phyloP scores from a whole-genome alignment of 2,888 invertebrate species.

The Druceiella hillmani region DNA sequence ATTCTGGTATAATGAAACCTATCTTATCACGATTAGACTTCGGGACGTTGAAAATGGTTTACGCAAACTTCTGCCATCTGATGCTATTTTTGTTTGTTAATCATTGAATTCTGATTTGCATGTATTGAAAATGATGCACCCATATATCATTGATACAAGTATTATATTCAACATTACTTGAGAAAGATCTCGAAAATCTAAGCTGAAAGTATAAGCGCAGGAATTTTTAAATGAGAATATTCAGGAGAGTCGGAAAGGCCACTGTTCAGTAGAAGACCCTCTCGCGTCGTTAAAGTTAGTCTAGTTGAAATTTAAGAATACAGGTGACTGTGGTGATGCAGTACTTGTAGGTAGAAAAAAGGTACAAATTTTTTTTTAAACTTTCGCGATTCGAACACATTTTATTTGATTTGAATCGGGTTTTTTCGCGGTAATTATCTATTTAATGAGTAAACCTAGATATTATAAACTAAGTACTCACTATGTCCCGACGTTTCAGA shows the following conservation, averaged over 20 bases:
- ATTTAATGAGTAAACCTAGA: too few relatives aligned
- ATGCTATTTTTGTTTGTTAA: slow-evolving; percentile 85
- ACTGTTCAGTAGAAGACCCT: slow-evolving; percentile 75
- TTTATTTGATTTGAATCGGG: too few relatives aligned
- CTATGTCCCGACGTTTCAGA: too few relatives aligned
- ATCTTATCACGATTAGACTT: slow-evolving; percentile 66
- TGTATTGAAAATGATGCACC: slow-evolving; percentile 83
- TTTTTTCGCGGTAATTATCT: too few relatives aligned
- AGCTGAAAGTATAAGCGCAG: slow-evolving; percentile 60
- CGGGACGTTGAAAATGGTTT: slow-evolving; percentile 66
- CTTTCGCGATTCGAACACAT: too few relatives aligned
- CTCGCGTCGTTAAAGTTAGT: slow-evolving; percentile 70
- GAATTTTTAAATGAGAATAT: slow-evolving; percentile 67
- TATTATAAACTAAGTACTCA: too few relatives aligned
- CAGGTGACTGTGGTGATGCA: slow-evolving; percentile 59
- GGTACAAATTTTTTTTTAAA: too few relatives aligned
- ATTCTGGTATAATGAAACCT: slow-evolving; percentile 65
- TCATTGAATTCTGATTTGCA: slow-evolving; percentile 75
- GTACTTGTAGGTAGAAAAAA: slow-evolving; percentile 37
- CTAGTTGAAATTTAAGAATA: slow-evolving; percentile 67
- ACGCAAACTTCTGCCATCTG: slow-evolving; percentile 60
- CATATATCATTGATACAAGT: slow-evolving; percentile 81
- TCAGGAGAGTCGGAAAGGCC: slow-evolving; percentile 54
- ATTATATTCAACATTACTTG: slow-evolving; percentile 75
- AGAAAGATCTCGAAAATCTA: slow-evolving; percentile 59